A percentile compares a stretch with the other conserved stretches of the same genome.
These are phyloP conservation scores for Helarctos malayanus DNA, from an alignment of 2,797 vertebrate species.

Conservation along the genomic window DNA sequence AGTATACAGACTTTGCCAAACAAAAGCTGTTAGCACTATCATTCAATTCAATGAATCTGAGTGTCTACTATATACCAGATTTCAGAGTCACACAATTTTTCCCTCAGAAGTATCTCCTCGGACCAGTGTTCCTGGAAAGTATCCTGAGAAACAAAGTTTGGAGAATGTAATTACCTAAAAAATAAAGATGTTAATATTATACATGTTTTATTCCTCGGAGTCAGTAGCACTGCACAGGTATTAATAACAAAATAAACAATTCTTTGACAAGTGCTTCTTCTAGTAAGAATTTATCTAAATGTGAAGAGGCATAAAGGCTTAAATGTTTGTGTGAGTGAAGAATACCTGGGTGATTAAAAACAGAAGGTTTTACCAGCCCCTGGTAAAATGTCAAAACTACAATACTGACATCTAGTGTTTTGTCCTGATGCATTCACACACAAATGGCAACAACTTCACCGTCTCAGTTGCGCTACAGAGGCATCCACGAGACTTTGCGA, in stretches of 20 bases:
- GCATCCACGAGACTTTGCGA: no score
- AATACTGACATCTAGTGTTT: slow-evolving; percentile 89
- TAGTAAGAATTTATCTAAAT: background rate
- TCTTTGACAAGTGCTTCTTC: background rate
- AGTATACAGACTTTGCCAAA: background rate
- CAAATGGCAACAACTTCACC: background rate
- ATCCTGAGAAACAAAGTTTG: background rate
- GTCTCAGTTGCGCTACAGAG: background rate
- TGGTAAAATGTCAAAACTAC: slow-evolving; percentile 51
- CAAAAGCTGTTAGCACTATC: background rate
- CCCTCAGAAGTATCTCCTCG: background rate
- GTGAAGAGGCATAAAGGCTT: background rate
- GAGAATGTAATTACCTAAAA: background rate
- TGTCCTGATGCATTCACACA: background rate
- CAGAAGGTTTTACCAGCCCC: background rate
- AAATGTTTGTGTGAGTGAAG: slow-evolving; percentile 4
- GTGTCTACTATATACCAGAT: background rate
- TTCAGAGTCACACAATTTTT: background rate
- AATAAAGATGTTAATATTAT: background rate
- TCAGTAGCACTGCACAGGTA: background rate
- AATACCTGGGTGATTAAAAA: slow-evolving; percentile 19
- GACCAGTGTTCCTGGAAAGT: background rate
- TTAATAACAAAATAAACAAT: background rate
- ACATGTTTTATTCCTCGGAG: background rate
- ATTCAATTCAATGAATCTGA: background rate